Evolutionary conservation across 1,140 invertebrate genomes (phyloP), one percentile per base, ranked within the genome.

Genomic region (Lepidurus arcticus): DNA sequence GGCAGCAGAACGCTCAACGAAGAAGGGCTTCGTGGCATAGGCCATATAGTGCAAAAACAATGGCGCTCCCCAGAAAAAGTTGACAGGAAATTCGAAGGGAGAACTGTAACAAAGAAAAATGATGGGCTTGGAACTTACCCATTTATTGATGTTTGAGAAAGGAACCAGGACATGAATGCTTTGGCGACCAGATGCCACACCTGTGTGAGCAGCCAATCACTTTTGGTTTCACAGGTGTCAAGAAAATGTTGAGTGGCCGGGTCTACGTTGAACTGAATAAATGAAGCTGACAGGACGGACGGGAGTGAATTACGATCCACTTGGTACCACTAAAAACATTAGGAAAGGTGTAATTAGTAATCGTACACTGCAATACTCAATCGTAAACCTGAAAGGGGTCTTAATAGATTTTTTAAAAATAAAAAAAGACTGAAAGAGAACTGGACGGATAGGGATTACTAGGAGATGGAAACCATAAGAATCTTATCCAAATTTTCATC

Each of bases 131-230:
- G 11, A 24, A 89, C 89, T 89, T 85, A 93, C 91, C 93, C 93
- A 87, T 94, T 95, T 76, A 94, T 91, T 73, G 92, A 92, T 4
- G 93, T 95, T 82, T 90, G 89, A 1, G 91, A 91, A 90, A 94
- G 91, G 85, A 95, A 94, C 82, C 89, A 88, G 75, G 88, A 88
- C 8, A 95, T 87, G 44, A 94, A 82, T 10, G 89, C 86, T 82
- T 90, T 90, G 5, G 89, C 89, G 9, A 94, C 74, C 65, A 90
- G 87, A 83, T 94, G 90, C 88, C 90, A 93, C 65, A 94, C 84
- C 84, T 94, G 92, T 9, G 89, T 91, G 83, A 93, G 89, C 73
- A 93, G 84, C 87, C 89, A 91, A 80, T 92, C 90, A 16, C 91
- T 90, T 83, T 93, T 92, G 76, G 91, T 88, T 80, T 89, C 88